Evolutionary conservation across 2,888 invertebrate species (phyloP), one percentile per base, ranked within the genome.

Genomic region (Cryptocephalus moraei): DNA sequence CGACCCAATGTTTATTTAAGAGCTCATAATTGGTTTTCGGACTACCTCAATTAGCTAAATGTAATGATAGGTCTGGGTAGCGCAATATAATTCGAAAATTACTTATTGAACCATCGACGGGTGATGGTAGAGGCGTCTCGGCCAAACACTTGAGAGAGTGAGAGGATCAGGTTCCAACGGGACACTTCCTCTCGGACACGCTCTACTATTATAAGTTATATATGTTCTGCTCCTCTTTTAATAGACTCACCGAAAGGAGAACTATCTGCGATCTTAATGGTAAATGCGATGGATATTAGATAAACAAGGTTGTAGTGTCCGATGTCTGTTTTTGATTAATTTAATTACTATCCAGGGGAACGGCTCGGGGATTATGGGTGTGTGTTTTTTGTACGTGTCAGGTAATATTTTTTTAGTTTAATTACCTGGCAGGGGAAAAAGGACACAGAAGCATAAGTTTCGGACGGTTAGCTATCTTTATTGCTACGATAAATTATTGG

Each of bases 1-100:
- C 11, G 40, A 22, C 22, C 42, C 42, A 44, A 33, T 67, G 63
- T 68, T 68, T 67, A 62, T 67, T 63, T 63, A 62, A 65, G 62
- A 62, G 50, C 64, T 66, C 62, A 65, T 67, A 67, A 68, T 68
- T 68, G 67, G 63, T 60, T 66, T 64, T 62, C 56, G 64, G 63
- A 59, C 59, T 58, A 64, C 64, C 62, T 65, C 67, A 67, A 68
- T 68, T 68, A 68, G 68, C 66, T 66, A 66, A 65, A 63, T 64
- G 59, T 68, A 68, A 67, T 65, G 65, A 68, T 67, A 63, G 68
- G 67, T 64, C 63, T 61, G 59, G 59, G 52, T 22, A 22, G 22
- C n/a, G 36, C 36, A 56, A 56, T 63, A 64, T 63, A 65, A 66
- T 64, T 56, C 59, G 56, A 56, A 61, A 65, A 66, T 66, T 65